phyloP scores from a whole-genome alignment of 2,888 invertebrate genomes.

The Tenthredo amoena region DNA sequence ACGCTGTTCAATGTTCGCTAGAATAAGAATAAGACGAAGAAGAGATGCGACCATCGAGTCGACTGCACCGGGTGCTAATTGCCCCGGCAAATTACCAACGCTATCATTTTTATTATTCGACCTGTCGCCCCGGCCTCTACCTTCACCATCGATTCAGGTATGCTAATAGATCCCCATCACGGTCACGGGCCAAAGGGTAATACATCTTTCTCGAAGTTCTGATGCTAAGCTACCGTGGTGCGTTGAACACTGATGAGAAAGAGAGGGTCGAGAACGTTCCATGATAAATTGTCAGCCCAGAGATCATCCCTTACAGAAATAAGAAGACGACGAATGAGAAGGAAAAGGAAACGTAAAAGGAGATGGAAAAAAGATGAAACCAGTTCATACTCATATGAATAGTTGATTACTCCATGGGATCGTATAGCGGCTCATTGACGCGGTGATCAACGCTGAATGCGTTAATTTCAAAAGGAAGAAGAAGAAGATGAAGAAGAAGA shows the following conservation, averaged over 20 bases:
- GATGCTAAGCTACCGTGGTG: neutral
- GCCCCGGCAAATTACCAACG: slow-evolving; percentile 40
- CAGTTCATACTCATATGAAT: slow-evolving; percentile 10
- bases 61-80: slow-evolving; percentile 46
- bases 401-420: neutral
- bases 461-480: neutral
- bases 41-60: neutral
- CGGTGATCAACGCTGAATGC: slow-evolving; percentile 1
- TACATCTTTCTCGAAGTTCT: neutral
- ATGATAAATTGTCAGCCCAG: neutral
- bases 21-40: neutral
- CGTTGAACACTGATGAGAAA: neutral
- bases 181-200: neutral
- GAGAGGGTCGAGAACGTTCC: neutral
- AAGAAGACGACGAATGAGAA: neutral
- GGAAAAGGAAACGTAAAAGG: neutral
- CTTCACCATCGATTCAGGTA: neutral
- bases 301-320: neutral
- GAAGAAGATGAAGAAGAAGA: neutral
- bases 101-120: slow-evolving; percentile 24
- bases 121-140: slow-evolving; percentile 1
- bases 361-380: neutral
- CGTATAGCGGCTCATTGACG: neutral
- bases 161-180: slow-evolving; percentile 39
- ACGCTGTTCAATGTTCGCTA: slow-evolving; percentile 36